Evolutionary conservation across 2,113 vertebrate species (phyloP).

Genomic region (Lontra canadensis): DNA sequence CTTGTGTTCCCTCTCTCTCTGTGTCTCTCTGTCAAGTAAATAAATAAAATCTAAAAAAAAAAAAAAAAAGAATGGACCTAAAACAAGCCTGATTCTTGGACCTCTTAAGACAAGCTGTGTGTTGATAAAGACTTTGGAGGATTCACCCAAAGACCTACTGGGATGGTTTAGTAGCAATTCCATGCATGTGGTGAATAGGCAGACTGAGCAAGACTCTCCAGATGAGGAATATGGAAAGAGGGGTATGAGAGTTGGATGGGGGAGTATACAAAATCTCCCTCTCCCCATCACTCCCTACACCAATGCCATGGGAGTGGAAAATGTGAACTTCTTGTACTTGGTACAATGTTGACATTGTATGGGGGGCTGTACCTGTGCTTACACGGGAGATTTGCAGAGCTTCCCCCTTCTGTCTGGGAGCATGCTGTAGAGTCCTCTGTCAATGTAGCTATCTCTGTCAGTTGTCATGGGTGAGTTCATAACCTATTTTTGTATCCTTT

Average conservation of each 20-base stretch:
- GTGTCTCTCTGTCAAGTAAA: too few species aligned
- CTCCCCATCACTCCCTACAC: neutral
- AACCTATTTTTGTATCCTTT: neutral
- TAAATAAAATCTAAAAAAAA: too few species aligned
- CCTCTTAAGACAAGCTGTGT: neutral
- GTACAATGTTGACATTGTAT: neutral
- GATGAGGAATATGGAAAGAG: neutral
- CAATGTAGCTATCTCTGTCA: neutral
- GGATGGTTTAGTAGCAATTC: neutral
- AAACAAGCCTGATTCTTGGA: neutral
- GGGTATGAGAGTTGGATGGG: neutral
- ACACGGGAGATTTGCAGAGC: neutral
- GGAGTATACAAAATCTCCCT: neutral
- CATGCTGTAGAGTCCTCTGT: neutral
- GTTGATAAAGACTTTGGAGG: neutral
- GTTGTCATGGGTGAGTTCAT: neutral
- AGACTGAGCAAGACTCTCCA: neutral
- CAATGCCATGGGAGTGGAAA: neutral
- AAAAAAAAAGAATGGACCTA: neutral
- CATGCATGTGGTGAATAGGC: neutral
- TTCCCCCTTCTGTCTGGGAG: neutral
- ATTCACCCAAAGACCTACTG: neutral
- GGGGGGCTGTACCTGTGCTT: neutral
- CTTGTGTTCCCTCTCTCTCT: too few species aligned
- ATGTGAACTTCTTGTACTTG: neutral